Evolutionary conservation across 2,113 vertebrate species (phyloP), one percentile per base, ranked within the genome.

Genomic region (Lepus americanus): DNA sequence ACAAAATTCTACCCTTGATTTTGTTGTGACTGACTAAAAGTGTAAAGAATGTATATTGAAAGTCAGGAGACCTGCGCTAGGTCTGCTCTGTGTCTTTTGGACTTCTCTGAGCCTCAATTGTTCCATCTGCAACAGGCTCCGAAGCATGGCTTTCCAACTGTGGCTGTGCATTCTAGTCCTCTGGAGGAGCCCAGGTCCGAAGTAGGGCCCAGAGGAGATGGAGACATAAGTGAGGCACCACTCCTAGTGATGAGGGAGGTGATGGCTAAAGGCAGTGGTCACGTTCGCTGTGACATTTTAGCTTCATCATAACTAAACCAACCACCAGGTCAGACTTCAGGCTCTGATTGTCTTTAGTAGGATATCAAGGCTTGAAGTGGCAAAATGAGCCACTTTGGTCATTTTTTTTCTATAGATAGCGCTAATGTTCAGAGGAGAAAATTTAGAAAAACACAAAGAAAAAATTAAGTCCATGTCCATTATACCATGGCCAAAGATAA

Each of bases 381-480:
- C 53, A 94, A 66, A 90, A 92, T 61, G 23, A 70, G 17, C 51
- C 74, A 19, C 39, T 90, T 82, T 69, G 25, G 29, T 94, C 76
- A 81, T 27, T 33, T 67, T 87, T n/a, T 63, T 55, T 11, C 49
- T 59, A 39, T 23, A 77, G 63, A 17, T 67, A 69, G 16, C 14
- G 16, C 79, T 49, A 44, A 19, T 72, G 12, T 91, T 96, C 74
- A 79, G 55, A 74, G 27, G 63, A 14, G 16, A 79, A 72, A 33
- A 27, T 7, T 72, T 82, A 31, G 27, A 13, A 70, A 84, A 89
- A 16, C 27, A 67, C 3, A 27, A 69, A 87, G 73, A n/a, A 74
- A 90, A 92, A 11, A 3, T 81, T 95, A 84, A 76, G 69, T 23
- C 49, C 8, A 0, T 74, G 63, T 12, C 63, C 8, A 29, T 33